Evolutionary conservation across 2,113 vertebrate species (phyloP).

Genomic region (Cynoglossus semilaevis): DNA sequence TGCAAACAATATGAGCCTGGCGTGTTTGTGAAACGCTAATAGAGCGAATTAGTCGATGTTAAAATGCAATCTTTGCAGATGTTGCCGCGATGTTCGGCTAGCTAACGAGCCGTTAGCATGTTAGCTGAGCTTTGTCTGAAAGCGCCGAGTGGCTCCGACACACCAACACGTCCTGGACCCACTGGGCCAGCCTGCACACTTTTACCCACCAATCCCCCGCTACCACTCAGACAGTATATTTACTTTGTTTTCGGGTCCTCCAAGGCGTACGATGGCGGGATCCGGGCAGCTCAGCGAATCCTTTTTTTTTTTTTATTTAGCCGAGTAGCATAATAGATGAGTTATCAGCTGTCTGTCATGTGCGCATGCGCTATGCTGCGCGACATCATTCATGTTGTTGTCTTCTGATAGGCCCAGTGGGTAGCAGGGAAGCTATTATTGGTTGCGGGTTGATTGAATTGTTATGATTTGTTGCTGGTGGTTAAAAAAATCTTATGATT

Average conservation of each 20-base stretch:
- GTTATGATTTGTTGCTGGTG: constrained; percentile 39
- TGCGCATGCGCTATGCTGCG: constrained; percentile 83
- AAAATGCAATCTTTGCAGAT: constrained; percentile 6
- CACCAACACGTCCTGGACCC: constrained; percentile 30
- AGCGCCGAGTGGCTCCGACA: constrained; percentile 77
- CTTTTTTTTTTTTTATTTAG: constrained; percentile 87
- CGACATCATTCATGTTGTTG: constrained; percentile 81
- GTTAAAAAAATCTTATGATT: constrained; percentile 20
- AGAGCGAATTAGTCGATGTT: not conserved
- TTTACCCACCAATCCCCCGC: constrained; percentile 50
- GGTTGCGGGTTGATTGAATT: not conserved
- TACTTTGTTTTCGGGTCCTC: constrained; percentile 82
- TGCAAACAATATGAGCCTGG: not conserved
- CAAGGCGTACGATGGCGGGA: constrained; percentile 81
- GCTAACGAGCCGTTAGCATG: constrained; percentile 52
- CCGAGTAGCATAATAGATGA: constrained; percentile 93
- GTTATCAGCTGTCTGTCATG: constrained; percentile 76
- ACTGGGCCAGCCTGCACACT: not conserved
- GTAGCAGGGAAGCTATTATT: constrained; percentile 22
- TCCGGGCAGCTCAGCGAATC: constrained; percentile 77
- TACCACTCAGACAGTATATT: constrained; percentile 58
- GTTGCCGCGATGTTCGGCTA: constrained; percentile 38
- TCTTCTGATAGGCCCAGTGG: constrained; percentile 61
- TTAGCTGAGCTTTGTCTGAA: constrained; percentile 81
- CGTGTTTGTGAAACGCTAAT: rapidly evolving